phyloP scores from a whole-genome alignment of 1,140 invertebrate genomes.

The Trichomalopsis sarcophagae region DNA sequence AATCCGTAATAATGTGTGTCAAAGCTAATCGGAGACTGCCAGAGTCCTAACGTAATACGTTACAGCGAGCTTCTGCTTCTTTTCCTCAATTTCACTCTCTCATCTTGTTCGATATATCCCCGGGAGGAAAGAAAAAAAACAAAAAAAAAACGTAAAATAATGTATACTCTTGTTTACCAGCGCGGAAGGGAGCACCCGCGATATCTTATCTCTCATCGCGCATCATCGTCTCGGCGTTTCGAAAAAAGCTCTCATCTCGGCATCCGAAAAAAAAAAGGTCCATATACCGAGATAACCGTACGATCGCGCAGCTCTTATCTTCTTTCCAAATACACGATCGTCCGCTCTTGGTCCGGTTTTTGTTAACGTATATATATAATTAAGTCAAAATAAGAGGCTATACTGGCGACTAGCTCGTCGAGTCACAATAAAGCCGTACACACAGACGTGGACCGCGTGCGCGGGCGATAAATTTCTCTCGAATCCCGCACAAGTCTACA shows the following conservation, averaged over 20 bases:
- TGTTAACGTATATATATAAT: too few species aligned
- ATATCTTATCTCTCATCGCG: too few species aligned
- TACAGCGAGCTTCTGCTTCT: background rate
- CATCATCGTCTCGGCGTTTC: too few species aligned
- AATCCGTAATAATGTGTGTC: conserved; percentile 16
- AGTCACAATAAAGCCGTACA: background rate
- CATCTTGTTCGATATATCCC: background rate
- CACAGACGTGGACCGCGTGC: background rate
- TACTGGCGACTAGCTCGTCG: too few species aligned
- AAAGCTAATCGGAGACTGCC: conserved; percentile 13
- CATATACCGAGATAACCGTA: conserved; percentile 1
- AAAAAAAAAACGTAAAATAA: background rate
- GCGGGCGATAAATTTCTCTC: conserved; percentile 38
- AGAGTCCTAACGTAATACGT: conserved; percentile 41
- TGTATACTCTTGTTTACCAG: background rate
- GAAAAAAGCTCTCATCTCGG: too few species aligned
- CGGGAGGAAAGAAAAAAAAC: too few species aligned
- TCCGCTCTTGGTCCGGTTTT: too few species aligned
- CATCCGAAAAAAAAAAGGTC: background rate
- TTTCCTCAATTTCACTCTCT: background rate
- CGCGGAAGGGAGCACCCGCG: too few species aligned
- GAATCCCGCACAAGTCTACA: conserved; percentile 37
- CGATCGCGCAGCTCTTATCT: background rate
- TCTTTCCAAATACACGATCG: background rate
- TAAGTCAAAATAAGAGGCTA: too few species aligned